Evolutionary conservation across 2,888 invertebrate species (phyloP).

Genomic region (Helleia helle): DNA sequence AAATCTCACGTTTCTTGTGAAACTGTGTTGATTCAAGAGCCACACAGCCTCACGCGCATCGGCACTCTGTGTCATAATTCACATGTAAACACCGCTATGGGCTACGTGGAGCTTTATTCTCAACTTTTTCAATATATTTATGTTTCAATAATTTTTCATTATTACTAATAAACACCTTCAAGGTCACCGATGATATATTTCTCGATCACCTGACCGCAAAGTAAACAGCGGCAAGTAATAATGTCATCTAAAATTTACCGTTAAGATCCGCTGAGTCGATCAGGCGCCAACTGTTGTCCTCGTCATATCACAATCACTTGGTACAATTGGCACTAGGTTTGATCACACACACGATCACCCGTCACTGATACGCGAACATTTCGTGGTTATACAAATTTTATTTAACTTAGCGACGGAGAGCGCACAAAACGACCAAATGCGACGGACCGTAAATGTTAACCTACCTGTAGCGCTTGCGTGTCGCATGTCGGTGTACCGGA

Average conservation of each 20-base stretch:
- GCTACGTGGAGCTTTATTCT: conserved; percentile 46
- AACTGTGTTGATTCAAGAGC: conserved; percentile 27
- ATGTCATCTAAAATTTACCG: conserved; percentile 63
- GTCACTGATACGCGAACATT: conserved; percentile 53
- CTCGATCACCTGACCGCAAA: conserved; percentile 54
- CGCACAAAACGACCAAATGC: conserved; percentile 65
- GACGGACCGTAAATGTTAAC: conserved; percentile 69
- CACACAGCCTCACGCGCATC: conserved; percentile 23
- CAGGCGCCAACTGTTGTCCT: conserved; percentile 40
- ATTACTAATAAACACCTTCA: too few relatives aligned
- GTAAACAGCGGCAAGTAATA: conserved; percentile 59
- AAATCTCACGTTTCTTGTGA: conserved; percentile 36
- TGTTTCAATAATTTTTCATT: neutral
- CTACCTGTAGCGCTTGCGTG: conserved; percentile 72
- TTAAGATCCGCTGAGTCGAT: conserved; percentile 57
- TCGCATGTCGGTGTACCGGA: conserved; percentile 46
- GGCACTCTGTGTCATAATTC: conserved; percentile 55
- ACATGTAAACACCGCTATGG: conserved; percentile 59
- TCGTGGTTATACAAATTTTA: conserved; percentile 35
- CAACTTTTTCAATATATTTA: neutral
- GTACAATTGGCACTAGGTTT: conserved; percentile 42
- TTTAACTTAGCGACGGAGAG: conserved; percentile 52
- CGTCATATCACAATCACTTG: conserved; percentile 42
- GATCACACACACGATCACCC: conserved; percentile 60
- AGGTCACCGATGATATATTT: conserved; percentile 27